Evolutionary conservation across 2,888 invertebrate genomes (phyloP), one percentile per base, ranked within the genome.

Genomic region (Halocaridina rubra): DNA sequence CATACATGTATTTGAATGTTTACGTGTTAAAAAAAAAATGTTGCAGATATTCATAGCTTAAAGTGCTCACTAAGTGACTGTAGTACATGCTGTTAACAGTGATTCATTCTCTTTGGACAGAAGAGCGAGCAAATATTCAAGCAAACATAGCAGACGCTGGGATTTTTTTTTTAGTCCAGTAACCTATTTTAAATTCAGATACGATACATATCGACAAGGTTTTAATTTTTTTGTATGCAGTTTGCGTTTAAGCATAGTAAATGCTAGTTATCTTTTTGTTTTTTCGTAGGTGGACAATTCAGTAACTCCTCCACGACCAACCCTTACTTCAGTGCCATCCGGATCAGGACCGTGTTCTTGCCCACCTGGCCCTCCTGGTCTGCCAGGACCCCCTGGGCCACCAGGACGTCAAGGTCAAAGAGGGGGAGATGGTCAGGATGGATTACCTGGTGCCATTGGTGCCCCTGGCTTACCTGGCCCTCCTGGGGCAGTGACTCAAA

Each of bases 331-430:
- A 13, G 22, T 13, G n/a, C 78, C 78, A 13, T 39, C 27, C 1
- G 53, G 39, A n/a, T n/a, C 59, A 13, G 46, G 22, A 2, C 79
- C 72, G 64, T 84, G 84, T 32, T 3, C 64, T 4, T 84, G 86
- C 16, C 82, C 82, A 5, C 80, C 81, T 19, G 86, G 82, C 2
- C 46, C 77, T 0, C 69, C 77, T 29, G 82, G 86, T 10, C 78
- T 75, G 10, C 79, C 75, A 27, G 86, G 86, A 22, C 32, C 33
- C 7, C 77, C 71, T 24, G 85, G 85, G n/a, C n/a, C 22, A 3
- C 71, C 71, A 10, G 80, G 80, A 3, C 32, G 53, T 1, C 30
- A 32, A 7, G 86, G 86, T 8, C 24, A 4, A 7, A 10, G 30
- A 3, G 85, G 84, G 5, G 19, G n/a, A 8, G 71, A 30, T 27